Evolutionary conservation across 2,113 vertebrate genomes (phyloP), one percentile per base, ranked within the genome.

Genomic region (Menura novaehollandiae): DNA sequence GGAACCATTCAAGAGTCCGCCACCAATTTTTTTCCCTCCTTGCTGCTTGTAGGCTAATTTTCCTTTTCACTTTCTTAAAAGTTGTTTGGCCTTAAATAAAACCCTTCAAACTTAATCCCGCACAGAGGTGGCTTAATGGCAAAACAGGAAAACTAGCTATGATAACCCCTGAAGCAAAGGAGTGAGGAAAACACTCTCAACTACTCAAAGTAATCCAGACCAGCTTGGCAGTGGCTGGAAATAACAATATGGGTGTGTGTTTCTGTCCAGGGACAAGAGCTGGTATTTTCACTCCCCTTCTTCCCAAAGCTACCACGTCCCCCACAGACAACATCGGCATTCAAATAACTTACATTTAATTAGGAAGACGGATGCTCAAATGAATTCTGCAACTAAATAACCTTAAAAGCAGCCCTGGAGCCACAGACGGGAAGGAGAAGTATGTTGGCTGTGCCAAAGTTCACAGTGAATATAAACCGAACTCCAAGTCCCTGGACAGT

Each of bases 141-240:
- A 87, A 92, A 97, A 97, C 91, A 92, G 77, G 89, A 94, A 95
- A 91, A 88, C 73, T 7, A 3, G 69, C 93, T 94, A 44, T 33
- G 66, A 85, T 82, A 95, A 95, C 44, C 87, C 60, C 69, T 60
- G 80, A 87, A 89, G 89, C 75, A 91, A 81, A 85, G 47, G 60
- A 62, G 63, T n/a, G 56, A 91, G 46, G 85, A 93, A 92, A 93
- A 39, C 28, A 32, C 43, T 67, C 76, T 51, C 63, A 46, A 8
- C 32, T 86, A 71, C 62, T 83, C 41, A 18, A 26, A 93, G 67
- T 52, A 85, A 90, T 28, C 63, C 17, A 30, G 64, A 80, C 39
- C 43, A 86, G 83, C 37, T 79, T 67, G 51, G 75, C 67, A 95
- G 59, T 2, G 24, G 24, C 72, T 95, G 64, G 41, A 95, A 92